Conservation (phyloP, 2,797 vertebrate species). For the Acanthornis magna region DNA sequence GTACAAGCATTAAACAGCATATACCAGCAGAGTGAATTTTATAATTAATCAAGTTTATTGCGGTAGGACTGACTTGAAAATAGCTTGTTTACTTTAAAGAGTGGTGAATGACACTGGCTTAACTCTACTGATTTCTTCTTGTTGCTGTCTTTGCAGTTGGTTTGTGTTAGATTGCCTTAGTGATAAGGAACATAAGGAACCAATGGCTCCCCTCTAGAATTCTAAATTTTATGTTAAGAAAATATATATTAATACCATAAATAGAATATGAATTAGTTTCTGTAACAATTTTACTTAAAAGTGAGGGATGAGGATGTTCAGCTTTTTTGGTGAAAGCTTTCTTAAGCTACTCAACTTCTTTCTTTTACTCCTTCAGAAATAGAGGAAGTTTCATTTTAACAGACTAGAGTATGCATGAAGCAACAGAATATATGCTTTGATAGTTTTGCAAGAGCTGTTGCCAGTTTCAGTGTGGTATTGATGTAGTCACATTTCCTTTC, state of each 20-base stretch:
- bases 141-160: neutral
- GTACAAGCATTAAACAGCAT: neutral
- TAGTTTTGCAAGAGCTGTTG: constrained; percentile 29
- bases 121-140: neutral
- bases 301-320: neutral
- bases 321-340: neutral
- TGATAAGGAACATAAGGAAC: neutral
- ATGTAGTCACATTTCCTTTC: constrained; percentile 7
- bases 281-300: neutral
- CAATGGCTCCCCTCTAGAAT: neutral
- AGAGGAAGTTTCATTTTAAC: constrained; percentile 24
- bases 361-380: neutral
- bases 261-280: neutral
- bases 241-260: neutral
- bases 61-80: neutral
- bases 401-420: neutral
- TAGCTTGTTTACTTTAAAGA: neutral
- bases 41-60: neutral
- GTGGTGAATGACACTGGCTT: neutral
- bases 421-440: neutral
- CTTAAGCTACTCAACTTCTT: neutral
- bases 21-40: neutral
- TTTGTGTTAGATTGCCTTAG: neutral
- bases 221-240: neutral
- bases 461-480: neutral